phyloP scores from a whole-genome alignment of 2,888 invertebrate genomes.

The Craniophora ligustri region DNA sequence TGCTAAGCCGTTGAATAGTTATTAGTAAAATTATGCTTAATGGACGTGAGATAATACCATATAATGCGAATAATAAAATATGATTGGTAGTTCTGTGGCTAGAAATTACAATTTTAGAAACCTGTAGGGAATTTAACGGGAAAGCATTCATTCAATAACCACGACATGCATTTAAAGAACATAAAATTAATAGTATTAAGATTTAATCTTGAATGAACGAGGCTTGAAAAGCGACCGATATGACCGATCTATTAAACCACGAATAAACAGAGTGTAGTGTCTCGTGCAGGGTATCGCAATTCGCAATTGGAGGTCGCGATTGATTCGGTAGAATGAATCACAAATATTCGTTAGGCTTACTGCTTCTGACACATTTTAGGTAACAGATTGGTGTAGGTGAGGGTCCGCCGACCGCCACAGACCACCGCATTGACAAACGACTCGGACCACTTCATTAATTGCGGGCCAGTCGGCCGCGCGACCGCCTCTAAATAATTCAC shows the following conservation, averaged over 20 bases:
- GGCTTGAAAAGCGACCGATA: constrained; percentile 18
- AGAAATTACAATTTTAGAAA: constrained; percentile 38
- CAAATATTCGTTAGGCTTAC: constrained; percentile 53
- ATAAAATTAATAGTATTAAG: too few species aligned
- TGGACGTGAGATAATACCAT: constrained; percentile 63
- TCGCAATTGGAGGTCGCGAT: constrained; percentile 31
- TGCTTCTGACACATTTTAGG: constrained; percentile 73
- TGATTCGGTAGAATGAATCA: constrained; percentile 45
- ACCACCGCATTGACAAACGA: constrained; percentile 83
- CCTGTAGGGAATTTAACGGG: constrained; percentile 42
- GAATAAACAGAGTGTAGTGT: too few species aligned
- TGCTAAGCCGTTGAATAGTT: constrained; percentile 69
- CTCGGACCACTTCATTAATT: constrained; percentile 85
- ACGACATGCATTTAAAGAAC: constrained; percentile 5
- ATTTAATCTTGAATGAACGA: too few species aligned
- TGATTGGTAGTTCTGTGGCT: constrained; percentile 55
- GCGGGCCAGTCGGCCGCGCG: constrained; percentile 77
- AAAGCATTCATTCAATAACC: constrained; percentile 38
- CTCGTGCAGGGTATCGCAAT: constrained; percentile 12
- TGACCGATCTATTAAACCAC: constrained; percentile 30
- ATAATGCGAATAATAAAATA: constrained; percentile 64
- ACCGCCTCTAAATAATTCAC: constrained; percentile 86
- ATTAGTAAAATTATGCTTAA: constrained; percentile 69
- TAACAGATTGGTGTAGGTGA: constrained; percentile 73
- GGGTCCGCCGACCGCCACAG: constrained; percentile 70